Base-by-base conservation (phyloP, 1,140 invertebrate species). In the Drosophila oshimai region DNA sequence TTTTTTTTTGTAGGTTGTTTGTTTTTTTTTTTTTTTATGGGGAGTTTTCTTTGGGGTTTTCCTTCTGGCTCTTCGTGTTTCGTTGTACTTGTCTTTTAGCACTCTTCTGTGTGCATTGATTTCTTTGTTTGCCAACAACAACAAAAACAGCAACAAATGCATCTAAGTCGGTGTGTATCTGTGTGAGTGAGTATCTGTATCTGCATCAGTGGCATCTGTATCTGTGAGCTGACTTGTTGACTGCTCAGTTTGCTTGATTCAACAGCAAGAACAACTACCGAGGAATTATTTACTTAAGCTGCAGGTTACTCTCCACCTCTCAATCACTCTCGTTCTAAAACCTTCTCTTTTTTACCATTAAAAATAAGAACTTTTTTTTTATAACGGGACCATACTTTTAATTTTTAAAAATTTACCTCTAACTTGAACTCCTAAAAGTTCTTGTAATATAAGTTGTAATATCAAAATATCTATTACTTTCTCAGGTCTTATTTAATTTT, bases 201-300 rank as follows among this genome's bases (percentile, higher is more conserved):
- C 18, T 54, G 54, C 54, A 12, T 53, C 17, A 28, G 61, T 61
- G 36, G 22, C 34, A 37, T 60, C 39, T 70, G 51, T 49, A 67
- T 70, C 50, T 73, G 69, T 70, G 57, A 44, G 47, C 50, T 69
- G 58, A 84, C 79, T 84, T 78, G 79, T 84, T 74, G 79, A 71
- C 74, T 75, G 70, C 74, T 71, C 69, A 60, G 42, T 42, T 69
- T 37, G 41, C 46, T 78, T 34, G 75, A 79, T 68, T 45, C 24
- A 9, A 61, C 42, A 60, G 50, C 60, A 70, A 79, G 47, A 71
- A 53, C 39, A 57, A 67, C 58, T 33, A 50, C 47, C 65, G 62
- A 37, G 55, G 62, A 39, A 77, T 74, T 65, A 62, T 55, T 77
- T 70, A 45, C 50, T 31, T 31, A 36, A 12, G 37, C 28, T 6